These are phyloP conservation scores for Tipula unca DNA, from an alignment of 2,888 invertebrate species.

Conservation along the genomic window DNA sequence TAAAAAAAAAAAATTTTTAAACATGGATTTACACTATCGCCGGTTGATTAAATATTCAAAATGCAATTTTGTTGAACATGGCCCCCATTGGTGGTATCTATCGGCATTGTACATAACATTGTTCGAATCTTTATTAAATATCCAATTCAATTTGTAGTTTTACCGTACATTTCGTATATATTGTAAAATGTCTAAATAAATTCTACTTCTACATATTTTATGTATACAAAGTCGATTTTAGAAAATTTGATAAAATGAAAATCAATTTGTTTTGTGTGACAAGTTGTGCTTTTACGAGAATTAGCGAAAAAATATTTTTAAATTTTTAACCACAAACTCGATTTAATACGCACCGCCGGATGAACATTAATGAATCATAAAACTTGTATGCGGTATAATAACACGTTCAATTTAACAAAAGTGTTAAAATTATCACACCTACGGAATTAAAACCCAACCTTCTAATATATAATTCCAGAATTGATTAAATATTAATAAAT, in stretches of 20 bases:
- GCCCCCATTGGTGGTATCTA: conserved; percentile 21
- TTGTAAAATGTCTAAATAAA: too few species aligned
- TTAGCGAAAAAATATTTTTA: not conserved
- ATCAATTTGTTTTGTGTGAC: not conserved
- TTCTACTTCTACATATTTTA: not conserved
- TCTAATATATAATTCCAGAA: not conserved
- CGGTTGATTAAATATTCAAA: conserved; percentile 25
- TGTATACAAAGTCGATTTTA: not conserved
- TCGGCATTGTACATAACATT: not conserved
- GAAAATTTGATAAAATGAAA: not conserved
- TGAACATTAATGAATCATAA: not conserved
- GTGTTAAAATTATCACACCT: conserved; percentile 3
- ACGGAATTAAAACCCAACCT: not conserved
- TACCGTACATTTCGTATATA: not conserved
- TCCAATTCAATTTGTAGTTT: conserved; percentile 8
- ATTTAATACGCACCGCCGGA: not conserved
- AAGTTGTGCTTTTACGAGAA: not conserved
- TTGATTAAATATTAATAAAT: conserved; percentile 8
- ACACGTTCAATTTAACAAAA: not conserved
- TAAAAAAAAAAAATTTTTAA: not conserved
- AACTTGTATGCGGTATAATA: not conserved
- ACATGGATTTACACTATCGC: conserved; percentile 17
- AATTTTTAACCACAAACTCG: not conserved
- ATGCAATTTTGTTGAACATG: conserved; percentile 30
- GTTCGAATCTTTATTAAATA: not conserved